Percentiles rank a stretch among this genome's conserved stretches.
These are phyloP conservation scores for Thecophora atra DNA, from an alignment of 2,888 invertebrate genomes.

Conservation along the genomic window DNA sequence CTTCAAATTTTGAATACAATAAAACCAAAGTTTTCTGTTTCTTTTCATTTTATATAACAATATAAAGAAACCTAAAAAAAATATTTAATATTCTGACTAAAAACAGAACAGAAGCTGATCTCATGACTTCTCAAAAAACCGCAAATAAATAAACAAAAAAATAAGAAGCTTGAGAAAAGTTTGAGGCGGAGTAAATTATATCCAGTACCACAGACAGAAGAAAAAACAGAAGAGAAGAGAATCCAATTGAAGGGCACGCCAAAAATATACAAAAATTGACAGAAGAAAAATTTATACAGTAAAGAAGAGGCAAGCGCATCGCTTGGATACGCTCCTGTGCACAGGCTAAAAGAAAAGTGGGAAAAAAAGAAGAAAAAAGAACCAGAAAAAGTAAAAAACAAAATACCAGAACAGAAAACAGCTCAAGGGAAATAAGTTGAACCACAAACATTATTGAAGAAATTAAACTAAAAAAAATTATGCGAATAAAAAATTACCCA, in stretches of 20 bases:
- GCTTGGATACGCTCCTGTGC: conserved; percentile 22
- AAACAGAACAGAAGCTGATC: background rate
- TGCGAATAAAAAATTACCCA: background rate
- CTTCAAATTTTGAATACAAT: background rate
- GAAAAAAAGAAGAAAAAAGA: background rate
- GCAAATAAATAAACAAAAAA: background rate
- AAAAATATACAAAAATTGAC: conserved; percentile 4
- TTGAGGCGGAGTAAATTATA: no score
- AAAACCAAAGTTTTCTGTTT: no score
- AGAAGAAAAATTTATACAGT: conserved; percentile 5
- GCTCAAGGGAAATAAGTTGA: background rate
- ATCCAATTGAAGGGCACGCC: background rate
- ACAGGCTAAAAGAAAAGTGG: background rate
- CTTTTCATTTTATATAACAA: no score
- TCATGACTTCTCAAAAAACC: background rate
- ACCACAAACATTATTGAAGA: background rate
- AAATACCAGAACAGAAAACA: background rate
- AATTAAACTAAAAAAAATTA: background rate
- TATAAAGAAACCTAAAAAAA: background rate
- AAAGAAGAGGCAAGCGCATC: background rate
- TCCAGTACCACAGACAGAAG: background rate
- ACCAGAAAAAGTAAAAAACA: background rate
- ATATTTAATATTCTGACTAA: background rate
- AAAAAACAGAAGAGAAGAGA: background rate
- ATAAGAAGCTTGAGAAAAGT: background rate